Evolutionary conservation across 2,888 invertebrate species (phyloP), one percentile per base, ranked within the genome.

Genomic region (Cryptocephalus primarius): DNA sequence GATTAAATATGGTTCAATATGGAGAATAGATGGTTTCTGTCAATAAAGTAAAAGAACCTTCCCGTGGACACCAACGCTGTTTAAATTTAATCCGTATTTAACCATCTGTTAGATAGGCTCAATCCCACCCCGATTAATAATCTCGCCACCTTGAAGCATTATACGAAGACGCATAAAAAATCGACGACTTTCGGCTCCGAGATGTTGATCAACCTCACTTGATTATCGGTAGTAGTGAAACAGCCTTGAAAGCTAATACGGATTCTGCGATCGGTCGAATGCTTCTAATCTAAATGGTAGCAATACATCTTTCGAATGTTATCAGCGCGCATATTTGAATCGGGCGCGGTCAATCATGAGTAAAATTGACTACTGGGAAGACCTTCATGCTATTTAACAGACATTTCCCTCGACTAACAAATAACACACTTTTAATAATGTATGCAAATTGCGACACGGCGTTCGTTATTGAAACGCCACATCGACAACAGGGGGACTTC

Each of bases 281-380:
- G 42, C 39, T 44, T 42, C 42, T 39, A 48, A 42, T 48, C 45
- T 48, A 22, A 44, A 44, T 44, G 45, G 44, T 42, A 40, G 48
- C 40, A 42, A 45, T 48, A 45, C 48, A 48, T 48, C 48, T 48
- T 48, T 48, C 45, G 32, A 36, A 48, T 43, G 43, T 48, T 48
- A 48, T 48, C 48, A 48, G 45, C 45, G 22, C 22, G 44, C 53
- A 53, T 53, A 51, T 44, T 51, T 53, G 36, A 31, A 46, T 39
- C 40, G 50, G 53, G 53, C 48, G 53, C 51, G 53, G 53, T 47
- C 45, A 41, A 47, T 49, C 48, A 46, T 47, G 48, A 50, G 48
- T 47, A 50, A 50, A 53, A 49, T 43, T 47, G 50, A 50, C 48
- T 52, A 48, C 48, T 45, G 32, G 42, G 47, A 44, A 43, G 50